Base-by-base conservation (phyloP, 2,797 vertebrate genomes). In the Falco columbarius region DNA sequence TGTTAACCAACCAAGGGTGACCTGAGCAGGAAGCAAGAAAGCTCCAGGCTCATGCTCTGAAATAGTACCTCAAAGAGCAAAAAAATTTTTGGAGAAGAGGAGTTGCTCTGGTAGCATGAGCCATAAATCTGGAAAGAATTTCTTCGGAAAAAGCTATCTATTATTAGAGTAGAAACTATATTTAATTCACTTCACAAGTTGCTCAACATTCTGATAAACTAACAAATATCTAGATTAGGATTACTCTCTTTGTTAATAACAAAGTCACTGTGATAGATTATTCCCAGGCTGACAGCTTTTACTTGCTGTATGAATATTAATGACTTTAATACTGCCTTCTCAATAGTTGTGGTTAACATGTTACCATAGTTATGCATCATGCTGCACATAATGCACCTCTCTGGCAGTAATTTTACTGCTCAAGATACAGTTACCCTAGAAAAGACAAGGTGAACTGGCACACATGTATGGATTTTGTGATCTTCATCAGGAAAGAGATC, bases 231-330 rank as follows among this genome's bases (percentile, higher is more conserved):
- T 3, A 86, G 81, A 84, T 93, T 92, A 83, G 89, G 91, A 94
- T 94, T 95, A 89, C 79, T 81, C 94, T 93, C 76, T 93, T 89
- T 95, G 76, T 94, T 85, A 86, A 85, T 3, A 66, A 77, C 44
- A 82, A 95, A 95, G 91, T 76, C 94, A 80, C 70, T 67, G 73
- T 74, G 94, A 92, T 88, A 95, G 93, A 94, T 90, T 84, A 95
- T 46, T 67, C 88, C 88, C 80, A 90, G 73, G 89, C 80, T 89
- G 95, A 93, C 84, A 96, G 82, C 81, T 94, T 84, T 93, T 82
- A 81, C 76, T 86, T 67, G 88, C 83, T 84, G 76, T 71, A 93
- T 92, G 81, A 96, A 94, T 95, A 95, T 72, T 93, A 95, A 97
- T 92, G 51, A 90, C 73, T 89, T 86, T 58, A 95, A 47, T 90